Evolutionary conservation across 2,888 invertebrate species (phyloP).

Genomic region (Lithophane socia): DNA sequence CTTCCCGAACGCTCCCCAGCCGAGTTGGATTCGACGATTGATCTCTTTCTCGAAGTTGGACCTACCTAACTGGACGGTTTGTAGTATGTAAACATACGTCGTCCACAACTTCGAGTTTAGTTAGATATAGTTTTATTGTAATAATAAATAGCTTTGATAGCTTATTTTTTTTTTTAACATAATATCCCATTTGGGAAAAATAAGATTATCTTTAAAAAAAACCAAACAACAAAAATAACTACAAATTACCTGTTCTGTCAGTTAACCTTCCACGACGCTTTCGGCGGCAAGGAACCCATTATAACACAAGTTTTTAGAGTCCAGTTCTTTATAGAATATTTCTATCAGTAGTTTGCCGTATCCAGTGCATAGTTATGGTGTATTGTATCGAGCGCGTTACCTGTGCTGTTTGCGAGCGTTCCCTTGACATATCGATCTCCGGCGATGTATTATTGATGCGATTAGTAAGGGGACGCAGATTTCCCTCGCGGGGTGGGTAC

Average conservation of each 20-base stretch:
- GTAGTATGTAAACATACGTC: too few species aligned
- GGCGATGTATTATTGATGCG: constrained; percentile 54
- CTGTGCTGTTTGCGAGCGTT: constrained; percentile 27
- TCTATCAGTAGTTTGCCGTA: not conserved
- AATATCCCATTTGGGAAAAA: too few species aligned
- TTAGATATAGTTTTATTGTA: not conserved
- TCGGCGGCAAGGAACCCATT: too few species aligned
- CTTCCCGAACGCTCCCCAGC: too few species aligned
- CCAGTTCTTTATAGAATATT: not conserved
- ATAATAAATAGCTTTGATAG: not conserved
- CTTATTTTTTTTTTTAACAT: too few species aligned
- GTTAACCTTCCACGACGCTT: not conserved
- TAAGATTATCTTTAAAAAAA: too few species aligned
- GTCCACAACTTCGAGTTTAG: too few species aligned
- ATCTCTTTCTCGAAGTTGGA: too few species aligned
- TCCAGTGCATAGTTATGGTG: not conserved
- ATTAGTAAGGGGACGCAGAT: constrained; percentile 38
- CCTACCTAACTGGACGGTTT: too few species aligned
- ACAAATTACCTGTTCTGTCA: not conserved
- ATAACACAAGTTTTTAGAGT: not conserved
- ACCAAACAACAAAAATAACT: not conserved
- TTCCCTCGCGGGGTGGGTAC: constrained; percentile 25
- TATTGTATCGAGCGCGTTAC: not conserved
- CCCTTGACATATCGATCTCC: constrained; percentile 51
- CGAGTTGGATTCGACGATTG: too few species aligned